Percentiles rank a stretch among this genome's conserved stretches.
These are phyloP conservation scores for Delia radicum DNA, from an alignment of 1,140 invertebrate species.

Conservation along the genomic window DNA sequence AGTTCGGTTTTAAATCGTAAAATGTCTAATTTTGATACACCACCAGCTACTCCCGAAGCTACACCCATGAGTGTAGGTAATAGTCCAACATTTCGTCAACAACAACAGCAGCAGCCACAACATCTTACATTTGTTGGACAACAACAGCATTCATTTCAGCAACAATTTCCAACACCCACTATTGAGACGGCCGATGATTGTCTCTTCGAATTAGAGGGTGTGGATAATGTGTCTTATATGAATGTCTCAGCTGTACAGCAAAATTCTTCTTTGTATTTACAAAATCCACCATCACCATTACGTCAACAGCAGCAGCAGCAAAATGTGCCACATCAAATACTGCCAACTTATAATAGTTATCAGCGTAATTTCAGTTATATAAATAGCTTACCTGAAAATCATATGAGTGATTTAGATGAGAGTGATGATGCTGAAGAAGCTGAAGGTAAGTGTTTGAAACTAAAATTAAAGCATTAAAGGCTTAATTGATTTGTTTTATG, in stretches of 20 bases:
- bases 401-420: conserved; percentile 47
- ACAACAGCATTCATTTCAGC: conserved; percentile 29
- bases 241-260: background rate
- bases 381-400: conserved; percentile 34
- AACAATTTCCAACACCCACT: conserved; percentile 29
- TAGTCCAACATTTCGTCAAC: conserved; percentile 52
- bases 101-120: conserved; percentile 37
- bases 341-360: background rate
- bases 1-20: conserved; percentile 34
- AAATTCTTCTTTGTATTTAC: background rate
- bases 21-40: conserved; percentile 52
- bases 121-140: conserved; percentile 6
- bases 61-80: conserved; percentile 55
- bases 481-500: too few species aligned
- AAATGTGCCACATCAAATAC: conserved; percentile 28
- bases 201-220: conserved; percentile 51
- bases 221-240: too few species aligned
- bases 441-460: conserved; percentile 41
- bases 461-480: too few species aligned
- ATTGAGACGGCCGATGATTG: conserved; percentile 41
- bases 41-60: conserved; percentile 53
- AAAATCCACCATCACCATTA: conserved; percentile 23
- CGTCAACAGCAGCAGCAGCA: conserved; percentile 31
- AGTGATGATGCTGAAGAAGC: conserved; percentile 44
- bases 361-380: conserved; percentile 19